Base-by-base conservation (phyloP, 2,797 vertebrate species). In the Microcaecilia unicolor region DNA sequence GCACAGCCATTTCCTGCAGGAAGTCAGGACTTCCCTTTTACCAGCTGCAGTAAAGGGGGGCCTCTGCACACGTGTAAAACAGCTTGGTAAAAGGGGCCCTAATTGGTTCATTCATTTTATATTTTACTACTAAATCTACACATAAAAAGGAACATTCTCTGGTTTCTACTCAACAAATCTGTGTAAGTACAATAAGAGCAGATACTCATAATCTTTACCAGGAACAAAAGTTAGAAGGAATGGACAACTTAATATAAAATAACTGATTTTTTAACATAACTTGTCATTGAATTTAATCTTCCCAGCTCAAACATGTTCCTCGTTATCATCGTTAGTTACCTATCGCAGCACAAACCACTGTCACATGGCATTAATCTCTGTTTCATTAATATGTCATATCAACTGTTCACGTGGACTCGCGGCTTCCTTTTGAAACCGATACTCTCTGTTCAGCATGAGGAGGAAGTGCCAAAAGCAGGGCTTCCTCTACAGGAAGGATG, bases 401-500 rank as follows among this genome's bases (percentile, higher is more conserved):
- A 33, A 15, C 41, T 2, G 23, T 48, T 40, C 41, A 18, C 24
- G 31, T 45, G 46, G 37, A 56, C 44, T 44, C 13, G 2, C 20
- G 3, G 54, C 24, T 0, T 21, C 10, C 71, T 81, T n/a, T 81
- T 76, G 75, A 81, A 82, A 68, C 43, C 3, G 59, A 70, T 51
- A 45, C 2, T 18, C 37, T 49, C 42, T 49, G 45, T 35, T 18
- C 51, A 48, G 34, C 29, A 51, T 0, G 30, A 51, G 55, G 17
- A 67, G 61, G 49, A 61, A 61, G 61, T 8, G 51, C 67, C 67
- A 67, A 48, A 40, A 64, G 52, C 42, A 15, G n/a, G n/a, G 64
- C 67, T 69, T 70, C 76, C 74, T 64, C 42, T 5, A 37, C 72
- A 70, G 74, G 76, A 78, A 76, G 72, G 64, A 74, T 69, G 69